Percentiles rank a stretch among this genome's conserved stretches.
These are phyloP conservation scores for Drosophila meridiana DNA, from an alignment of 2,888 invertebrate species.

Conservation along the genomic window DNA sequence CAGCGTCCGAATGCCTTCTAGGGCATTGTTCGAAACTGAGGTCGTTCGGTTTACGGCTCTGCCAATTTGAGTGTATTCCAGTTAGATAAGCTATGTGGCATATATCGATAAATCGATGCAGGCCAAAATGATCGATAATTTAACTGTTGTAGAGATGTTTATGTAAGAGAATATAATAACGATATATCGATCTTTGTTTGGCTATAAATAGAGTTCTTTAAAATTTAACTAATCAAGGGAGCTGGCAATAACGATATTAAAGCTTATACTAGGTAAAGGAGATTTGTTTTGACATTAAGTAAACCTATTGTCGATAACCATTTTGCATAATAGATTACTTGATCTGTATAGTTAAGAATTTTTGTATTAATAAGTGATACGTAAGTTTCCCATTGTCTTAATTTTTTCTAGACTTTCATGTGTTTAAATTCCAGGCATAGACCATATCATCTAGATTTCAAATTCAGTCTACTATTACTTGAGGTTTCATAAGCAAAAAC, in stretches of 20 bases:
- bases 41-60: background rate
- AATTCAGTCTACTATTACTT: too few relatives aligned
- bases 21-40: slow-evolving; percentile 17
- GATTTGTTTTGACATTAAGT: too few relatives aligned
- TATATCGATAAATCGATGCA: background rate
- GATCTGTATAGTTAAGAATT: background rate
- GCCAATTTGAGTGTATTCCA: background rate
- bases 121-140: background rate
- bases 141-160: too few relatives aligned
- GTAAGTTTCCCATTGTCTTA: background rate
- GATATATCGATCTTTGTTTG: background rate
- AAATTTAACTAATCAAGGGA: background rate
- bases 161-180: too few relatives aligned
- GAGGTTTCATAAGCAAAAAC: too few relatives aligned
- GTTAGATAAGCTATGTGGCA: background rate
- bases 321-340: background rate
- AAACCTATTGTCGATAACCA: background rate
- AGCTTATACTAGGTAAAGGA: too few relatives aligned
- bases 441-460: background rate
- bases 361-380: background rate
- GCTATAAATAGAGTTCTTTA: background rate
- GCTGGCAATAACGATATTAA: background rate
- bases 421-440: background rate
- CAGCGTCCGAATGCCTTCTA: slow-evolving; percentile 40
- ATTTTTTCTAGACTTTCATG: background rate